phyloP scores from a whole-genome alignment of 2,888 invertebrate species.

The Cepaea hortensis region DNA sequence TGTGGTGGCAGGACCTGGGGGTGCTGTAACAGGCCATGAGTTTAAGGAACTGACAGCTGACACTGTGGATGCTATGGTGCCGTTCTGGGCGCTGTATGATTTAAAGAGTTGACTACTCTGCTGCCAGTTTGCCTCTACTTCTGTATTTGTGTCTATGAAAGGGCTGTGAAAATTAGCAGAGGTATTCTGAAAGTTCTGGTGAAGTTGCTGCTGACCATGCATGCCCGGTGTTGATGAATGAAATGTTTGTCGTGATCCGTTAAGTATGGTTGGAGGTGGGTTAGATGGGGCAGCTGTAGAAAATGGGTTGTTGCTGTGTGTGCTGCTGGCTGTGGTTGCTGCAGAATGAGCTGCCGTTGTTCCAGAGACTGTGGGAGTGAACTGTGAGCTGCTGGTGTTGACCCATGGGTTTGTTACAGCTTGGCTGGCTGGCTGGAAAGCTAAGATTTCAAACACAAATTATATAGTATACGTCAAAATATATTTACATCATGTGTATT shows the following conservation, averaged over 20 bases:
- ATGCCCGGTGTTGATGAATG: conserved; percentile 21
- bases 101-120: conserved; percentile 23
- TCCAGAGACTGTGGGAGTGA: conserved; percentile 39
- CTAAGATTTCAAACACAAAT: not conserved
- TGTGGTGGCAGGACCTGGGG: conserved; percentile 50
- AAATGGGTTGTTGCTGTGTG: conserved; percentile 62
- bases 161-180: conserved; percentile 69
- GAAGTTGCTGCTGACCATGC: conserved; percentile 46
- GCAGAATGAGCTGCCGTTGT: conserved; percentile 34
- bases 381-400: conserved; percentile 30
- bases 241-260: conserved; percentile 23
- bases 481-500: too few relatives aligned
- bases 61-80: conserved; percentile 12
- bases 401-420: conserved; percentile 68
- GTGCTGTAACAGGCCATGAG: conserved; percentile 48
- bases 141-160: conserved; percentile 72
- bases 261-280: conserved; percentile 81
- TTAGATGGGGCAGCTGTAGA: conserved; percentile 17
- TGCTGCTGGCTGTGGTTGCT: conserved; percentile 49
- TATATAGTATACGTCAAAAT: too few relatives aligned
- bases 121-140: conserved; percentile 56
- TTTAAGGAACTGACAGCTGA: conserved; percentile 45
- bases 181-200: conserved; percentile 35
- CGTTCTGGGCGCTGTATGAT: conserved; percentile 20
- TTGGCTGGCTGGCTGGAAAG: conserved; percentile 32